Evolutionary conservation across 2,888 invertebrate genomes (phyloP).

Genomic region (Chrysina gloriosa): DNA sequence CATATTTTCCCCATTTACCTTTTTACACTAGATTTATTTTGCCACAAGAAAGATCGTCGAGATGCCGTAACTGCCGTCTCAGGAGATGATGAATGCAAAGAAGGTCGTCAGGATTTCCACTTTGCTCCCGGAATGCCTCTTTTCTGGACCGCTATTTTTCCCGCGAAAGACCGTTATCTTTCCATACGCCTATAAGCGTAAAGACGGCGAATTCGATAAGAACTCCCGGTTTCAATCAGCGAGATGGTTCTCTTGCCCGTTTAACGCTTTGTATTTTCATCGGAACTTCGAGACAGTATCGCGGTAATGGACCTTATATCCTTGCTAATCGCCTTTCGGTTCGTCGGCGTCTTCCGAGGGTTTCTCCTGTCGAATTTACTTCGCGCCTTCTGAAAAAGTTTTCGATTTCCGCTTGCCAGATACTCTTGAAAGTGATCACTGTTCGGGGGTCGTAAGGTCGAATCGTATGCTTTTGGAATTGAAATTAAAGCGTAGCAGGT

Average conservation of each 20-base stretch:
- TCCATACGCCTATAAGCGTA: constrained; percentile 2
- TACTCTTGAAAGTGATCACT: neutral
- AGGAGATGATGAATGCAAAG: constrained; percentile 34
- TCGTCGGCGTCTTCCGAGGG: constrained; percentile 3
- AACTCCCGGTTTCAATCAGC: constrained; percentile 31
- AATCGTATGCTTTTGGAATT: neutral
- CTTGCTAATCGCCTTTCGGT: constrained; percentile 30
- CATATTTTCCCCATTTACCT: constrained; percentile 34
- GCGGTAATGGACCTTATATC: constrained; percentile 35
- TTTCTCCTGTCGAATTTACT: constrained; percentile 23
- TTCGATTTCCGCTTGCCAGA: constrained; percentile 24
- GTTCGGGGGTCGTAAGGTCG: neutral
- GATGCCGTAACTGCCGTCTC: constrained; percentile 23
- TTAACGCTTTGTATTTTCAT: constrained; percentile 34
- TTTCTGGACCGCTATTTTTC: constrained; percentile 8
- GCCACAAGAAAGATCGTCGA: constrained; percentile 20
- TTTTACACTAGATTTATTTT: constrained; percentile 30
- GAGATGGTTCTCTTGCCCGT: constrained; percentile 15
- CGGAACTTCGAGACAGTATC: constrained; percentile 8
- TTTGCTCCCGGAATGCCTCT: neutral
- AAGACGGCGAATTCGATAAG: constrained; percentile 3
- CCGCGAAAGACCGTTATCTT: constrained; percentile 1
- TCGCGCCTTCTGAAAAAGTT: neutral
- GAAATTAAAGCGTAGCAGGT: neutral
- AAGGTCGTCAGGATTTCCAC: constrained; percentile 29